Conservation (phyloP, 2,113 vertebrate genomes). For the Gallinago media region DNA sequence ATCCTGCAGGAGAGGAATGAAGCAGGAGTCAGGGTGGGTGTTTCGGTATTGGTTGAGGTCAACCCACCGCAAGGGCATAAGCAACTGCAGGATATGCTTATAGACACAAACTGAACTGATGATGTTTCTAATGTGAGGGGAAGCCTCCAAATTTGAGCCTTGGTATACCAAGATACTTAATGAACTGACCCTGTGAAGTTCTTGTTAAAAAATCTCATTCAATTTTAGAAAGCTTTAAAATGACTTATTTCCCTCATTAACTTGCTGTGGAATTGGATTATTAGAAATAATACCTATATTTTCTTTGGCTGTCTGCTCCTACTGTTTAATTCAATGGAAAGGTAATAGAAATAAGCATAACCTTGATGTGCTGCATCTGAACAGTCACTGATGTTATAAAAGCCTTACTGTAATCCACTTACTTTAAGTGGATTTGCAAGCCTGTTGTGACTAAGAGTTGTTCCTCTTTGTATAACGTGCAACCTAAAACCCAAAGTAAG, state of each 20-base stretch:
- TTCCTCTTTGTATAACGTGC: neutral
- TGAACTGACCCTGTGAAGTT: neutral
- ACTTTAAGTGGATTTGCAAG: conserved; percentile 3
- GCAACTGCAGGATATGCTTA: neutral
- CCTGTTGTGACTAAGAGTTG: neutral
- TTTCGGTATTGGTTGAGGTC: neutral
- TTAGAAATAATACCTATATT: neutral
- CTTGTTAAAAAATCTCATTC: neutral
- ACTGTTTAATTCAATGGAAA: neutral
- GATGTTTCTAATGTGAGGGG: neutral
- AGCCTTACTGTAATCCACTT: conserved; percentile 15
- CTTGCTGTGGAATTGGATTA: conserved; percentile 6
- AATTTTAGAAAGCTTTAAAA: neutral
- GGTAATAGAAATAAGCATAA: neutral
- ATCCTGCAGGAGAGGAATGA: neutral
- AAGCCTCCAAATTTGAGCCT: neutral
- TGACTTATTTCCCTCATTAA: neutral
- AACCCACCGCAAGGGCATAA: neutral
- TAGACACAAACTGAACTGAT: neutral
- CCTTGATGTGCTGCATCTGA: neutral
- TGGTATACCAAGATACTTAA: neutral
- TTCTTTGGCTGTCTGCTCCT: neutral
- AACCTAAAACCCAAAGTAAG: neutral
- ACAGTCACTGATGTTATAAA: neutral
- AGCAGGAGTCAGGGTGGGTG: neutral